phyloP scores from a whole-genome alignment of 2,797 vertebrate species.

The Pangasius sanitwongsei region DNA sequence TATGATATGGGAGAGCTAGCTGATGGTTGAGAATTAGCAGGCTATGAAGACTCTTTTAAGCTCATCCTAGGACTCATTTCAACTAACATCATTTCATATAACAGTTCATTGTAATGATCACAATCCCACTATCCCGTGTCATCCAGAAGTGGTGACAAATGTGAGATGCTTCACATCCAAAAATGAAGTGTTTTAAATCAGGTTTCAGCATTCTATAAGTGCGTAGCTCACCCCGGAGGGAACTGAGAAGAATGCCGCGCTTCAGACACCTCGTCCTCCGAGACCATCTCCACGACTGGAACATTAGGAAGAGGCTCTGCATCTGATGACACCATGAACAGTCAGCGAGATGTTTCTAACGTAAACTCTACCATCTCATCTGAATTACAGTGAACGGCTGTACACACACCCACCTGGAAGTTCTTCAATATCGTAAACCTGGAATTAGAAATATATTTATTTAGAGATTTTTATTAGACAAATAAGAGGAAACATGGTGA shows the following conservation, averaged over 20 bases:
- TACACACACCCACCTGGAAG: slow-evolving; percentile 68
- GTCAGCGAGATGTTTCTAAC: not conserved
- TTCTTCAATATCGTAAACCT: slow-evolving; percentile 67
- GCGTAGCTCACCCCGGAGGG: slow-evolving; percentile 67
- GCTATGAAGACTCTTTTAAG: no score
- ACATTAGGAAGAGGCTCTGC: slow-evolving; percentile 74
- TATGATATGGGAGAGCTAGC: not conserved
- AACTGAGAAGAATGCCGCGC: slow-evolving; percentile 37
- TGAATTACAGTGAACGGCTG: not conserved
- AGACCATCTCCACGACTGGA: slow-evolving; percentile 76
- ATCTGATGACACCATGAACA: slow-evolving; percentile 59
- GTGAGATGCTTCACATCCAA: not conserved
- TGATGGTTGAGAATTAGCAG: not conserved
- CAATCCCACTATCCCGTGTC: not conserved
- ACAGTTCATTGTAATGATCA: not conserved
- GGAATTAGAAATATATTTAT: slow-evolving; percentile 20
- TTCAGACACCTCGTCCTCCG: slow-evolving; percentile 69
- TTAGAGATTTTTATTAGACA: not conserved
- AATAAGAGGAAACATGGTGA: not conserved
- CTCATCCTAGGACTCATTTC: not conserved
- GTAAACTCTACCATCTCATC: not conserved
- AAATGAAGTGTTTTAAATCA: not conserved
- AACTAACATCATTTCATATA: not conserved
- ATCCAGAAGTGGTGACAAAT: not conserved
- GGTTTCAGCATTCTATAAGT: not conserved